Evolutionary conservation across 1,140 invertebrate species (phyloP).

Genomic region (Ceratosolen solmsi): DNA sequence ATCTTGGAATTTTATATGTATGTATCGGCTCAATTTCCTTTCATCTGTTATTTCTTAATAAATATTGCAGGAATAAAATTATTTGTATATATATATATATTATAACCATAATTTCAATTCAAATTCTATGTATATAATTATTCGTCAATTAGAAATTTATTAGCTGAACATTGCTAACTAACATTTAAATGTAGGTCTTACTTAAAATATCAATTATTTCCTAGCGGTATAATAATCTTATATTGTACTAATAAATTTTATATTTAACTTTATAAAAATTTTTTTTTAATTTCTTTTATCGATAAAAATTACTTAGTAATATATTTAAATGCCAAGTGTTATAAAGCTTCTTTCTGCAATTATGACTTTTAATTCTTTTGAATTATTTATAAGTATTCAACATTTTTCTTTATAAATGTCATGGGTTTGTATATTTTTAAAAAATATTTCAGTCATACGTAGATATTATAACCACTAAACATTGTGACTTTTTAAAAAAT

Average conservation of each 20-base stretch:
- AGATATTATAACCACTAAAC: too few species aligned
- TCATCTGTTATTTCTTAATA: conserved; percentile 6
- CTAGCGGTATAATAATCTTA: not conserved
- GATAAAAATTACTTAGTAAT: too few species aligned
- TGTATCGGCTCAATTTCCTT: not conserved
- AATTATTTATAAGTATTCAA: too few species aligned
- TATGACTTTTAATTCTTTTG: too few species aligned
- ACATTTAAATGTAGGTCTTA: not conserved
- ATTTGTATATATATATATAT: not conserved
- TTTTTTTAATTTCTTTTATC: too few species aligned
- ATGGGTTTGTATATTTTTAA: too few species aligned
- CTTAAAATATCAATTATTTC: not conserved
- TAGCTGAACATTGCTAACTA: not conserved
- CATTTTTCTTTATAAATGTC: too few species aligned
- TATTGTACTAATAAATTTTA: not conserved
- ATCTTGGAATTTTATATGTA: not conserved
- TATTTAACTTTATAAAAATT: too few species aligned
- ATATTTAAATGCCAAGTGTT: too few species aligned
- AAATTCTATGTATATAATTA: not conserved
- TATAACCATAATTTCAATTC: not conserved
- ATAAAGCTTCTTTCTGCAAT: too few species aligned
- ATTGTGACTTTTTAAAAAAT: too few species aligned
- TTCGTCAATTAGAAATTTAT: not conserved
- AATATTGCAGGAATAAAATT: not conserved
- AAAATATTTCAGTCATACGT: too few species aligned